These are phyloP conservation scores for Rostratula benghalensis DNA, from an alignment of 2,113 vertebrate species.

Conservation along the genomic window DNA sequence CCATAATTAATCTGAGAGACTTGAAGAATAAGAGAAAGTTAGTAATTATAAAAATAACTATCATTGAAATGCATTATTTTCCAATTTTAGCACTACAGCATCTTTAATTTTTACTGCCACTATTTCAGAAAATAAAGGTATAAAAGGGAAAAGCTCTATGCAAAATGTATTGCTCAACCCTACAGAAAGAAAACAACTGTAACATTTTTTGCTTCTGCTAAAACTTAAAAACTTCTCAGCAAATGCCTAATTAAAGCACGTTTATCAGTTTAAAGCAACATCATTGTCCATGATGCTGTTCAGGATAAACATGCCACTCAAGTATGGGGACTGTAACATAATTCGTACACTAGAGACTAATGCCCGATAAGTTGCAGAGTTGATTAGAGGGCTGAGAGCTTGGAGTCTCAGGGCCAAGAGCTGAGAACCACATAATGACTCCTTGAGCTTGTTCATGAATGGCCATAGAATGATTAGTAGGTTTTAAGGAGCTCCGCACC, in stretches of 20 bases:
- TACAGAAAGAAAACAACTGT: not conserved
- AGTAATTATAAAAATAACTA: not conserved
- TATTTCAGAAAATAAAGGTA: not conserved
- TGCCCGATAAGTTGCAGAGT: accelerated
- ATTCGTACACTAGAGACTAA: not conserved
- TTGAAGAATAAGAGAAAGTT: not conserved
- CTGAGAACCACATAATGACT: not conserved
- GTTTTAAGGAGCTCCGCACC: not conserved
- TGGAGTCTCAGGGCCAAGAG: not conserved
- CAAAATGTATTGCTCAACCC: not conserved
- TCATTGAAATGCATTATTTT: not conserved
- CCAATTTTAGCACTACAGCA: not conserved
- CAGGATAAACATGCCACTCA: accelerated
- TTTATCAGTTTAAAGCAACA: not conserved
- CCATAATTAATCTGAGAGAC: not conserved
- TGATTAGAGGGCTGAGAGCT: not conserved
- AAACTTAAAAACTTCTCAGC: not conserved
- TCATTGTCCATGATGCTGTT: not conserved
- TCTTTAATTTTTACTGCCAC: not conserved
- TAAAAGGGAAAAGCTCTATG: not conserved
- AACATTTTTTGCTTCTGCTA: not conserved
- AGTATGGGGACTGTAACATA: not conserved
- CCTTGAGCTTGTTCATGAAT: not conserved
- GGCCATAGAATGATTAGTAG: accelerated
- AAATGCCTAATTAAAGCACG: not conserved